Percentiles rank a stretch among this genome's conserved stretches.
Evolutionary conservation across 1,140 invertebrate genomes (phyloP).

Genomic region (Chlorops oryzae): DNA sequence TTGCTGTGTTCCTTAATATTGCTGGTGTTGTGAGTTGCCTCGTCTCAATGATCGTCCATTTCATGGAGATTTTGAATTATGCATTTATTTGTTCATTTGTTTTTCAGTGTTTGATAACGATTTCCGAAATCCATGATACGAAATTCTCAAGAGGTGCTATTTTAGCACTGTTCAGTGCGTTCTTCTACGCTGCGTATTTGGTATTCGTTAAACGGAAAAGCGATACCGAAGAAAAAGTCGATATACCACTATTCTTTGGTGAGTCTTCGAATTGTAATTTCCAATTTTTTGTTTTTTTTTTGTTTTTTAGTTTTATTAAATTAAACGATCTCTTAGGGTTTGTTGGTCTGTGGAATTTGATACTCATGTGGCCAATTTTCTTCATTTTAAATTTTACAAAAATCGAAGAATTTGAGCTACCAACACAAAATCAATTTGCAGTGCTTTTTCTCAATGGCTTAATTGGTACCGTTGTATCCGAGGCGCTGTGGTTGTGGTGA

Average conservation of each 20-base stretch:
- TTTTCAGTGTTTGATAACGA: too few species aligned
- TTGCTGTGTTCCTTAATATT: slow-evolving; percentile 72
- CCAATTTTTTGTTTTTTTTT: background rate
- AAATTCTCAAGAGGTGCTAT: slow-evolving; percentile 65
- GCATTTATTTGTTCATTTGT: too few species aligned
- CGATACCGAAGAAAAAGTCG: slow-evolving; percentile 79
- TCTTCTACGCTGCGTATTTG: slow-evolving; percentile 78
- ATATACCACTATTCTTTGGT: slow-evolving; percentile 89
- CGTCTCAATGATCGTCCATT: too few species aligned
- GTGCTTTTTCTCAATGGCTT: slow-evolving; percentile 76
- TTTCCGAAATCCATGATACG: slow-evolving; percentile 60
- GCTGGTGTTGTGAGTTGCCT: slow-evolving; percentile 66
- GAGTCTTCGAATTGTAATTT: slow-evolving; percentile 27
- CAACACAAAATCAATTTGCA: slow-evolving; percentile 69
- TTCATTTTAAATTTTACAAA: slow-evolving; percentile 73
- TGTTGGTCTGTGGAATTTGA: slow-evolving; percentile 76
- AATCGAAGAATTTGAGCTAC: slow-evolving; percentile 75
- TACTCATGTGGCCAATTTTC: slow-evolving; percentile 80
- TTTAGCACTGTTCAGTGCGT: slow-evolving; percentile 72
- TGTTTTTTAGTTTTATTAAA: slow-evolving; percentile 5
- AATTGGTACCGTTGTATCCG: slow-evolving; percentile 79
- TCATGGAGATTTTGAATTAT: too few species aligned
- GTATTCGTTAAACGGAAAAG: slow-evolving; percentile 76
- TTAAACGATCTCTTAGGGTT: slow-evolving; percentile 59
- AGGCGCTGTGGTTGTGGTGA: slow-evolving; percentile 84